These are phyloP conservation scores for Grammomys surdaster DNA, from an alignment of 2,113 vertebrate genomes.

Conservation along the genomic window DNA sequence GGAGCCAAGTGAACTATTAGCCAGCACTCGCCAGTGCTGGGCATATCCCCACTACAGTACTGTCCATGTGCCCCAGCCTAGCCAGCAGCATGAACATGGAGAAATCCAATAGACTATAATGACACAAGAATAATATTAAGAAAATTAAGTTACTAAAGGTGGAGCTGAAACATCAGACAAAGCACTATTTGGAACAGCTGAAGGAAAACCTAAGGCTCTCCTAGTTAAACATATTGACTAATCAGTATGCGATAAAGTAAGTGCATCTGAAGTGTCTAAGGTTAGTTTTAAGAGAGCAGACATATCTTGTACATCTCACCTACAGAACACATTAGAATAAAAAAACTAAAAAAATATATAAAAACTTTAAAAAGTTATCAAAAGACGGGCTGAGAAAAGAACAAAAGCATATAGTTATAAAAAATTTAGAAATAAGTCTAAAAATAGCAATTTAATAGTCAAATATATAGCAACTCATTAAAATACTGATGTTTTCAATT, in stretches of 20 bases:
- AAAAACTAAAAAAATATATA: not conserved
- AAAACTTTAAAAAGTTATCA: not conserved
- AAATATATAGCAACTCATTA: not conserved
- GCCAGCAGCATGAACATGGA: not conserved
- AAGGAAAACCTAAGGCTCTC: not conserved
- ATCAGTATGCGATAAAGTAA: not conserved
- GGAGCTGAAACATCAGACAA: not conserved
- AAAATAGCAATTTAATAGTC: not conserved
- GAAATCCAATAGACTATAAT: not conserved
- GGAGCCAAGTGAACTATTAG: not conserved
- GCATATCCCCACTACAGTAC: not conserved
- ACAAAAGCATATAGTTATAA: not conserved
- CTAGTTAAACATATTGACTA: not conserved
- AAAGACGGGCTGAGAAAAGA: not conserved
- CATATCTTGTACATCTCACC: not conserved
- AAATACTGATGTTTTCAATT: not conserved
- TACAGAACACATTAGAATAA: not conserved
- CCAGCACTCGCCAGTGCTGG: not conserved
- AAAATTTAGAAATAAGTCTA: not conserved
- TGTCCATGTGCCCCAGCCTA: not conserved
- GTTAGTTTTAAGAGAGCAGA: not conserved
- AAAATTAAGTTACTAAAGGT: not conserved
- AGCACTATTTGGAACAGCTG: not conserved
- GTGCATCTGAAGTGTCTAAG: not conserved
- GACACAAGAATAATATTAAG: not conserved